These are phyloP conservation scores for Pachyrhynchus sulphureomaculatus DNA, from an alignment of 1,140 invertebrate species.

Conservation along the genomic window DNA sequence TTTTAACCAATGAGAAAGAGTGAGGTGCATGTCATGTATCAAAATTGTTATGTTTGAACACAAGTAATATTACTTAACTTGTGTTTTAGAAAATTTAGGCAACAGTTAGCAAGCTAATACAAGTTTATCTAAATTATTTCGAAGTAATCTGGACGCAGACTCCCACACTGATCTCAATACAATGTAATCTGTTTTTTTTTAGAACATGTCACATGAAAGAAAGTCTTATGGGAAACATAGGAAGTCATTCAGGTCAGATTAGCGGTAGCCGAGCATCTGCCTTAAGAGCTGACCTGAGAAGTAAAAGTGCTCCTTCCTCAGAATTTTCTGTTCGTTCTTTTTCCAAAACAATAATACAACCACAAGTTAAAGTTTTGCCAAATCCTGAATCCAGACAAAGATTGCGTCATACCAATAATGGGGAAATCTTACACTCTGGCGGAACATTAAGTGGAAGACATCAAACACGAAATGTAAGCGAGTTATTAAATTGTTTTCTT, in stretches of 20 bases:
- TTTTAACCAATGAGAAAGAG: too few relatives aligned
- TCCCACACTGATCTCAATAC: too few relatives aligned
- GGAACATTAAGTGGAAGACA: slow-evolving; percentile 70
- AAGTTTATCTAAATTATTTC: too few relatives aligned
- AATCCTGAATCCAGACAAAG: slow-evolving; percentile 59
- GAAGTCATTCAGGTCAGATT: slow-evolving; percentile 42
- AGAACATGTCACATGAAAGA: slow-evolving; percentile 13
- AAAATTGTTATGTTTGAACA: too few relatives aligned
- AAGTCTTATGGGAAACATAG: slow-evolving; percentile 45
- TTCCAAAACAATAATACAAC: slow-evolving; percentile 49
- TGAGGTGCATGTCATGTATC: too few relatives aligned
- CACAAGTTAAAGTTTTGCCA: slow-evolving; percentile 67
- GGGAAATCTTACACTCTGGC: slow-evolving; percentile 73
- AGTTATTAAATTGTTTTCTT: slow-evolving; percentile 7
- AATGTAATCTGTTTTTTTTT: slow-evolving; percentile 2
- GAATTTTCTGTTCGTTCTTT: slow-evolving; percentile 54
- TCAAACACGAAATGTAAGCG: slow-evolving; percentile 10
- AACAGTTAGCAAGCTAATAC: too few relatives aligned
- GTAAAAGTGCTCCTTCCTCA: slow-evolving; percentile 22
- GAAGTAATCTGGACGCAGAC: too few relatives aligned
- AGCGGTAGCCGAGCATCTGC: slow-evolving; percentile 11
- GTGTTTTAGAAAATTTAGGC: too few relatives aligned
- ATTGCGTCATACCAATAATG: slow-evolving; percentile 74
- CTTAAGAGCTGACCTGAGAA: background rate
- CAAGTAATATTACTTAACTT: too few relatives aligned